A percentile compares a stretch with the other conserved stretches of the same genome.
Evolutionary conservation across 2,888 invertebrate species (phyloP).

Genomic region (Xestia sexstrigata): DNA sequence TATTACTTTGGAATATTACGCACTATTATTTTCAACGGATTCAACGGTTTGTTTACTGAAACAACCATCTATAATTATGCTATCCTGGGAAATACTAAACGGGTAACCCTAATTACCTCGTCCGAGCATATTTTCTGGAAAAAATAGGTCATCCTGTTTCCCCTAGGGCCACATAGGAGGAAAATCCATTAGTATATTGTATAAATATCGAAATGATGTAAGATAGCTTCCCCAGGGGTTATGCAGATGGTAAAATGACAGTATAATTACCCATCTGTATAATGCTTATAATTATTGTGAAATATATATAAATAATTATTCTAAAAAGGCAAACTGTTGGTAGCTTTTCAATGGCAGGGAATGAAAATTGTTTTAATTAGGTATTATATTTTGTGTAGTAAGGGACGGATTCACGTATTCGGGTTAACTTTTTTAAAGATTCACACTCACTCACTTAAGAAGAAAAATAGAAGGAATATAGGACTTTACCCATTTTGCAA

Average conservation of each 20-base stretch:
- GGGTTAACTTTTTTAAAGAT: not conserved
- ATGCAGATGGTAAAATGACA: slow-evolving; percentile 2
- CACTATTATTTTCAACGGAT: not conserved
- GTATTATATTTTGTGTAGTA: not conserved
- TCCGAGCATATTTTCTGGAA: slow-evolving; percentile 18
- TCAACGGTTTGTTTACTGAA: not conserved
- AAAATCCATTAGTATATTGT: slow-evolving; percentile 56
- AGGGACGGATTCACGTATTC: not conserved
- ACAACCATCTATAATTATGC: not conserved
- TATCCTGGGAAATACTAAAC: slow-evolving; percentile 44
- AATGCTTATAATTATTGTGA: slow-evolving; percentile 13
- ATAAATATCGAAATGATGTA: slow-evolving; percentile 42
- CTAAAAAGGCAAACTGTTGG: not conserved
- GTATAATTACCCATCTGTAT: slow-evolving; percentile 25
- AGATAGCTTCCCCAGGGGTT: slow-evolving; percentile 22
- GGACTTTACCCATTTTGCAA: not conserved
- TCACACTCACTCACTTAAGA: not conserved
- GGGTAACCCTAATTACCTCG: slow-evolving; percentile 25
- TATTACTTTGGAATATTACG: not conserved
- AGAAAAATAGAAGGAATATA: not conserved
- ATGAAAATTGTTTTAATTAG: not conserved
- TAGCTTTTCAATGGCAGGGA: not conserved
- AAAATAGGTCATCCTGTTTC: slow-evolving; percentile 42
- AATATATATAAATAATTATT: not conserved
- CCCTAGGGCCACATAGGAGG: slow-evolving; percentile 33